Conservation (phyloP, 1,140 invertebrate genomes). For the honey bee (Apis mellifera) region Amel_HAv3.1 CM009931.2:1684001-1684500, state of each 20-base stretch:
- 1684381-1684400: constrained; percentile 84
- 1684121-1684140: background rate
- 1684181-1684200: background rate
- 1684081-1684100: background rate
- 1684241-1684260: background rate
- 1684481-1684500: constrained; percentile 85
- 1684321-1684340: background rate
- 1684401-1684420: constrained; percentile 84
- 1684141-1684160: constrained; percentile 15
- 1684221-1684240: background rate
- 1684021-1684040: background rate
- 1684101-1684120: background rate
- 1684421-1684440: constrained; percentile 89
- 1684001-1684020: background rate
- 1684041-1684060: background rate
- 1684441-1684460: constrained; percentile 90
- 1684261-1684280: background rate
- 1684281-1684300: background rate
- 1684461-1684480: constrained; percentile 89
- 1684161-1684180: background rate
- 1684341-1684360: constrained; percentile 27
- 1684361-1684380: constrained; percentile 81
- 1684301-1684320: background rate
- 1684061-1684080: background rate
- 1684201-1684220: background rate